Evolutionary conservation across 2,113 vertebrate genomes (phyloP).

Genomic region (Egretta garzetta): DNA sequence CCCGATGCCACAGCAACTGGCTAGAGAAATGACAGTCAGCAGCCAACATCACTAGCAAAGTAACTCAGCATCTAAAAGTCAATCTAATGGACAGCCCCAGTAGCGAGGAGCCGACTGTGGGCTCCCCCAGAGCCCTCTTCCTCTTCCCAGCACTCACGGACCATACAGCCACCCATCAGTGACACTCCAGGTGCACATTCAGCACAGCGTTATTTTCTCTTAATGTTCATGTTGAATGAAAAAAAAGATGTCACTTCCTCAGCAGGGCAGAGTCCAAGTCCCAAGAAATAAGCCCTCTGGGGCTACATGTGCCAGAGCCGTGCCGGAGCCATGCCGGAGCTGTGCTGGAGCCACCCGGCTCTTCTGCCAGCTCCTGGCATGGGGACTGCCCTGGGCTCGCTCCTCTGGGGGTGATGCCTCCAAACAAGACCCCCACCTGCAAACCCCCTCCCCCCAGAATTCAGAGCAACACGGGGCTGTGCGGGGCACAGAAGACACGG

Average conservation of each 20-base stretch:
- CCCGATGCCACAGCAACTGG: background rate
- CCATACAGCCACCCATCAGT: background rate
- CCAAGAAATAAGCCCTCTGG: background rate
- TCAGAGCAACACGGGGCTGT: background rate
- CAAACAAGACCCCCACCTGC: background rate
- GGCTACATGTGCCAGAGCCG: background rate
- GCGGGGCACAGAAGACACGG: accelerated
- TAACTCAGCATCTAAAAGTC: background rate
- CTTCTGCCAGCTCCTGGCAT: background rate
- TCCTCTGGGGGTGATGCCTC: background rate
- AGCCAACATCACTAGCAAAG: background rate
- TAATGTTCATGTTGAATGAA: accelerated
- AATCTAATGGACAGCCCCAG: background rate
- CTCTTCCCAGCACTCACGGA: background rate
- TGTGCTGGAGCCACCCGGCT: accelerated
- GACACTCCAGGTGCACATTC: background rate
- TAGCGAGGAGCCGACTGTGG: accelerated
- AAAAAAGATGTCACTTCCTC: background rate
- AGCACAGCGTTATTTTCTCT: background rate
- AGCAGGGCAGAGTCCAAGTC: background rate
- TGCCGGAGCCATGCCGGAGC: background rate
- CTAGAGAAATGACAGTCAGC: background rate
- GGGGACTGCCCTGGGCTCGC: accelerated
- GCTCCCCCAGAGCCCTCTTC: background rate
- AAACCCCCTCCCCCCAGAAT: background rate